Evolutionary conservation across 2,888 invertebrate species (phyloP), one percentile per base, ranked within the genome.

Genomic region (Odontocolon sp.): DNA sequence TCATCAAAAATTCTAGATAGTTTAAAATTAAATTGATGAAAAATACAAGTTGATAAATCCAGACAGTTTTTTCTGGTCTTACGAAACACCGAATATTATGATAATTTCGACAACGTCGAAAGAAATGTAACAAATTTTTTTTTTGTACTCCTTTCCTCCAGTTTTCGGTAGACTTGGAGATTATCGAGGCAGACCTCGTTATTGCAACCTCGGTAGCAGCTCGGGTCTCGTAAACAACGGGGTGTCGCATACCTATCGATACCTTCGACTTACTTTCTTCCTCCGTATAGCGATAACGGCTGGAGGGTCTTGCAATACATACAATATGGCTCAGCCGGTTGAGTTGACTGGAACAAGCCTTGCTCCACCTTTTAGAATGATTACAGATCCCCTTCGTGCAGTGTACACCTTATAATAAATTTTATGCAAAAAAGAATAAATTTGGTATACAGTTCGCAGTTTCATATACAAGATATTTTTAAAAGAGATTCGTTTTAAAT

Each of bases 161-260:
- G 21, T 45, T 47, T 23, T 47, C n/a, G 23, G 9, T 2, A 28
- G 26, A 21, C 42, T 52, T 23, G 33, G 59, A 26, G 45, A 16
- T 23, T 21, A 54, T 11, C 31, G 52, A 28, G 33, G n/a, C 11
- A 28, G 64, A 52, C 75, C 69, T 70, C 52, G 64, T 36, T 66
- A 23, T 11, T 47, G 42, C 54, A 54, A 61, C 76, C 76, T 71
- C 70, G 70, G 26, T 28, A n/a, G 1, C 42, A 42, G 52, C 11
- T 11, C 4, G 21, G 31, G 33, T 67, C 59, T 36, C 66, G 56
- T 54, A 66, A 69, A 59, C 75, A 69, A 54, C 45, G 38, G 38
- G 59, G 45, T 50, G 33, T 56, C 42, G 26, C 33, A 52, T 36
- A 36, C 21, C 50, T 50, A 33, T 59, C 54, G 11, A 38, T 33